Evolutionary conservation across 1,140 invertebrate species (phyloP), one percentile per base, ranked within the genome.

Genomic region (Calliphora vicina): DNA sequence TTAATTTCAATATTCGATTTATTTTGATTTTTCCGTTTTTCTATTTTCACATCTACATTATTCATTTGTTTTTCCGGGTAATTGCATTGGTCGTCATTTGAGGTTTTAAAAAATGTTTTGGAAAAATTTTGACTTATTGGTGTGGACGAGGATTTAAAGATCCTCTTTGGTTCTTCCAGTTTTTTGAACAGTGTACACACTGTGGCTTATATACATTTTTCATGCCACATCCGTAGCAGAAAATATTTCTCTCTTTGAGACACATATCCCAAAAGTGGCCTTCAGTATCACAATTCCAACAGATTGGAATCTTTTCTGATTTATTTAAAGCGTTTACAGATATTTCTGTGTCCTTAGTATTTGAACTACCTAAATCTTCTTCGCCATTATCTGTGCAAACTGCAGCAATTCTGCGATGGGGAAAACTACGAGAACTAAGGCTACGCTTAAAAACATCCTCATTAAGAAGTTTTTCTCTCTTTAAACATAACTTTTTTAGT

Each of bases 121-220:
- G 67, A 15, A 71, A 20, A 23, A 23, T 71, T 71, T 23, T 71
- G 17, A 23, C 20, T 71, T n/a, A 1, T 2, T 71, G 17, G 67
- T 20, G 2, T 20, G 42, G 42, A 12, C 5, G 12, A 43, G 42
- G 72, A n/a, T 74, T 23, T 26, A 26, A 23, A 13, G 72, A 74
- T 13, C 72, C 72, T 12, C 42, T 43, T 5, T 13, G 12, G 10
- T 25, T 57, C 3, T 50, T 43, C 43, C 20, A 57, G 73, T 76
- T 76, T 76, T 50, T 57, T 25, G 78, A 80, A 15, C 43, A 80
- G 4, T 80, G 57, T 57, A 25, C 4, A 15, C 78, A 80, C 15
- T 80, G 78, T 23, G 78, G 78, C 26, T 80, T 80, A 23, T 80
- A 80, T 5, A 57, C 45, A 43, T 80, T 57, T 25, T 57, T 57